A percentile compares a stretch with the other conserved stretches of the same genome.
Conservation (phyloP, 2,888 invertebrate species). For the Phalera bucephala region DNA sequence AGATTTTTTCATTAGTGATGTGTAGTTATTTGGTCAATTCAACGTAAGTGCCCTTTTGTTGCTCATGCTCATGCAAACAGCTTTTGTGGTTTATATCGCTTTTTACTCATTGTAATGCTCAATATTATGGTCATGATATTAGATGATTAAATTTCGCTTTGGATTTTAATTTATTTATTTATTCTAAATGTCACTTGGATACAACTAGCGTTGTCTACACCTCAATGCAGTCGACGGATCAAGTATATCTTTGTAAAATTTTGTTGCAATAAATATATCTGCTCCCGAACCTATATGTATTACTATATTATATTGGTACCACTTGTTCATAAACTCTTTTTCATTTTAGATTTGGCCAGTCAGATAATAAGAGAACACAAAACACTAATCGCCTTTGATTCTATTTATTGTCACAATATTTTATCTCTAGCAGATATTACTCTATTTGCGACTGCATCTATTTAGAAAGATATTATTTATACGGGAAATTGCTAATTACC, state of each 20-base stretch:
- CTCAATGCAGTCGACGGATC: constrained; percentile 16
- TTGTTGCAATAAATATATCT: no score
- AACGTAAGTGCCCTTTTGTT: constrained; percentile 72
- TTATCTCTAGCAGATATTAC: background rate
- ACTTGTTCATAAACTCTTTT: no score
- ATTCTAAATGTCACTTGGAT: no score
- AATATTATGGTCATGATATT: constrained; percentile 78
- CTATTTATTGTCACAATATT: no score
- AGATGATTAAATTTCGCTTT: constrained; percentile 60
- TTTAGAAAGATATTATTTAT: background rate
- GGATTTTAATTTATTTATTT: constrained; percentile 61
- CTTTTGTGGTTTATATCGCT: constrained; percentile 53
- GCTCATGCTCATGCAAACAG: constrained; percentile 63
- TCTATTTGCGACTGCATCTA: background rate
- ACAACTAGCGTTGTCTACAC: no score
- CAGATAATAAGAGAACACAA: no score
- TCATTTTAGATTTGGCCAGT: no score
- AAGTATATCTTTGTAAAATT: constrained; percentile 21
- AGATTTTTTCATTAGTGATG: constrained; percentile 47
- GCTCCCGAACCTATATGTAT: no score
- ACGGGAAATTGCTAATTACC: background rate
- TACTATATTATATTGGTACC: no score
- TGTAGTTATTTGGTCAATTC: constrained; percentile 76
- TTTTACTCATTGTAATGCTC: constrained; percentile 81
- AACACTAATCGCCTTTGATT: no score